Evolutionary conservation across 2,888 invertebrate genomes (phyloP).

Genomic region (Gastrophysa polygoni): DNA sequence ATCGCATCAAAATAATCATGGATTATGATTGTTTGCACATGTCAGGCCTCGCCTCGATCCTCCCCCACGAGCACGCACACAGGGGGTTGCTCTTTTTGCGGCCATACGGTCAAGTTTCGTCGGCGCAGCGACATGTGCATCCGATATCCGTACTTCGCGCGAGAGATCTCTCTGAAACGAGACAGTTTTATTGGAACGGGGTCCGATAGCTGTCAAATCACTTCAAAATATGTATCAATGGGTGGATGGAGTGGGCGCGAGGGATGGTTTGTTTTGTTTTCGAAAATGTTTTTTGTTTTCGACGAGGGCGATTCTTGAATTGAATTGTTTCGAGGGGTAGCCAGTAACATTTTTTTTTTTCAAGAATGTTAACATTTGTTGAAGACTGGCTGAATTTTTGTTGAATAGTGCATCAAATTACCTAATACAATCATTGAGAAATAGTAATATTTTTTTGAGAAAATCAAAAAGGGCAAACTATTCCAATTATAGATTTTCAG

Average conservation of each 20-base stretch:
- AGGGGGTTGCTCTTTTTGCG: slow-evolving; percentile 53
- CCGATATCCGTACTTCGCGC: not conserved
- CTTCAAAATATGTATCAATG: not conserved
- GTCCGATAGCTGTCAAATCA: slow-evolving; percentile 15
- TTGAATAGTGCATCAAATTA: too few relatives aligned
- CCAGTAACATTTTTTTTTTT: too few relatives aligned
- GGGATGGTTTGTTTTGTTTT: not conserved
- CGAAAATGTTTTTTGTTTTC: not conserved
- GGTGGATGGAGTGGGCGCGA: not conserved
- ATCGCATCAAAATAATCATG: slow-evolving; percentile 34
- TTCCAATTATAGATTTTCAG: too few relatives aligned
- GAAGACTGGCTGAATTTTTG: too few relatives aligned
- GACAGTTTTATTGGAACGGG: slow-evolving; percentile 13
- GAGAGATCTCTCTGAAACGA: slow-evolving; percentile 10
- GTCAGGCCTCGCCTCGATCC: slow-evolving; percentile 47
- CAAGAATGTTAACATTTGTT: too few relatives aligned
- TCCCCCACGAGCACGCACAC: slow-evolving; percentile 21
- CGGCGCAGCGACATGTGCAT: slow-evolving; percentile 37
- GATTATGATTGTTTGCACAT: slow-evolving; percentile 60
- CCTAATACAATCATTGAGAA: too few relatives aligned
- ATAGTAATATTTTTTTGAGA: too few relatives aligned
- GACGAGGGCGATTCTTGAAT: not conserved
- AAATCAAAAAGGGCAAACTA: too few relatives aligned
- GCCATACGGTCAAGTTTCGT: slow-evolving; percentile 56
- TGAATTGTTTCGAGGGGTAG: not conserved